Percentiles rank a stretch among this genome's conserved stretches.
Conservation (phyloP, 2,888 invertebrate genomes). For the Oxycera nigricornis region DNA sequence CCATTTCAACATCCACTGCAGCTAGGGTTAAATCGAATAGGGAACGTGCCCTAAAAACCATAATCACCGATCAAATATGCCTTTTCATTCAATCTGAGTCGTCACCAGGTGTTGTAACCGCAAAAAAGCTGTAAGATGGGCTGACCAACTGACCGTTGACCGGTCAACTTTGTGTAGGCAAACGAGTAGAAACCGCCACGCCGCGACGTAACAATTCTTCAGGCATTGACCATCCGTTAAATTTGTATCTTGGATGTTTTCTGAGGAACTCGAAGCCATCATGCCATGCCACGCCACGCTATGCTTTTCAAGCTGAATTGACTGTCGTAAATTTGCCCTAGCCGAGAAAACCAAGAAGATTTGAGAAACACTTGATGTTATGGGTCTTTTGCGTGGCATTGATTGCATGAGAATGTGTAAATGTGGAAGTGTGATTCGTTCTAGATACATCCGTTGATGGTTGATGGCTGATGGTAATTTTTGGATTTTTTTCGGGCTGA, state of each 20-base stretch:
- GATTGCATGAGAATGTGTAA: slow-evolving; percentile 11
- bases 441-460: no score
- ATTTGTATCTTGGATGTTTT: not conserved
- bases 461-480: not conserved
- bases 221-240: not conserved
- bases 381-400: not conserved
- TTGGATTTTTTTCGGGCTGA: not conserved
- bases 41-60: no score
- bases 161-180: slow-evolving; percentile 20
- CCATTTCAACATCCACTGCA: no score
- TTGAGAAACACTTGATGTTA: slow-evolving; percentile 29
- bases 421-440: not conserved
- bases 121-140: slow-evolving; percentile 18
- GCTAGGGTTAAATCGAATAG: no score
- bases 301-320: slow-evolving; percentile 41
- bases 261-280: not conserved
- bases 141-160: slow-evolving; percentile 34
- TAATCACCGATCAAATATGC: no score
- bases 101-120: no score
- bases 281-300: slow-evolving; percentile 43
- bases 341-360: slow-evolving; percentile 13
- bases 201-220: not conserved
- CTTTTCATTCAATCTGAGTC: no score
- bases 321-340: slow-evolving; percentile 44
- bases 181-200: not conserved